A percentile compares a stretch with the other conserved stretches of the same genome.
phyloP scores from a whole-genome alignment of 2,113 vertebrate genomes.

The Solea solea region DNA sequence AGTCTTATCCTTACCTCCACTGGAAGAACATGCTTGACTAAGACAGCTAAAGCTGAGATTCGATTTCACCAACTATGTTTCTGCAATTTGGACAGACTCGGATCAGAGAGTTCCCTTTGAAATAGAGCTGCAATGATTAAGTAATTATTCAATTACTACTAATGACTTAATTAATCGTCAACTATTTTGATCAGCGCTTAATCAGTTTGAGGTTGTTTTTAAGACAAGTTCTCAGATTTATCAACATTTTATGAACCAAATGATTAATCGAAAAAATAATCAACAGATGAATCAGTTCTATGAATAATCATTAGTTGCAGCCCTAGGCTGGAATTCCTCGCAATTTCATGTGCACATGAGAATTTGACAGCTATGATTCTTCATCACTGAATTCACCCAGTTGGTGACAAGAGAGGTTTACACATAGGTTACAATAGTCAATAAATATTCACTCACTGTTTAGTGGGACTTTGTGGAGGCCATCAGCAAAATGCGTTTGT shows the following conservation, averaged over 20 bases:
- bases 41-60: constrained; percentile 37
- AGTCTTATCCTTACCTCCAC: constrained; percentile 59
- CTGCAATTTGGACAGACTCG: constrained; percentile 68
- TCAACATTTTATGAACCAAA: too few species aligned
- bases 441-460: constrained; percentile 77
- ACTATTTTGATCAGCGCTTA: too few species aligned
- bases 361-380: constrained; percentile 66
- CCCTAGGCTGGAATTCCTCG: constrained; percentile 57
- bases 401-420: constrained; percentile 71
- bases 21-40: constrained; percentile 59
- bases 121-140: too few species aligned
- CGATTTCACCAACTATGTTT: constrained; percentile 79
- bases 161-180: too few species aligned
- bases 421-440: constrained; percentile 73
- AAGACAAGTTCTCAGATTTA: too few species aligned
- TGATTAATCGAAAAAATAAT: too few species aligned
- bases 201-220: too few species aligned
- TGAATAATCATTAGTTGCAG: too few species aligned
- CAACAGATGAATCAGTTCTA: too few species aligned
- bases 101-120: constrained; percentile 62
- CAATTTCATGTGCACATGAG: constrained; percentile 40
- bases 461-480: constrained; percentile 58
- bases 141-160: too few species aligned
- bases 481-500: constrained; percentile 65
- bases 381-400: constrained; percentile 54